These are phyloP conservation scores for Portunus trituberculatus DNA, from an alignment of 1,140 invertebrate genomes.

Conservation along the genomic window DNA sequence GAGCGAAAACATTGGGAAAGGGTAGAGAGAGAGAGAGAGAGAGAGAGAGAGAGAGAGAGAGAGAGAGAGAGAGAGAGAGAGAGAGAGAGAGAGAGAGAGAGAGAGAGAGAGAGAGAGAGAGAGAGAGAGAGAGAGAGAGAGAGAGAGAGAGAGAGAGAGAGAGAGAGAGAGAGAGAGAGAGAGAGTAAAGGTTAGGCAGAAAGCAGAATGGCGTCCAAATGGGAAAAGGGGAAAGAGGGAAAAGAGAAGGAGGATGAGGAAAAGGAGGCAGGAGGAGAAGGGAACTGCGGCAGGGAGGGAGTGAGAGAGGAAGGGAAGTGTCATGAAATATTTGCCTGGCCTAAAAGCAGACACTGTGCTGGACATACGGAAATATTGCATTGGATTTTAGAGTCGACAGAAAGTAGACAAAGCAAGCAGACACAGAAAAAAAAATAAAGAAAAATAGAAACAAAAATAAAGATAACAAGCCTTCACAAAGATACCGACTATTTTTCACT, in stretches of 20 bases:
- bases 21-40: background rate
- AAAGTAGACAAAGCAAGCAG: no score
- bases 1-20: background rate
- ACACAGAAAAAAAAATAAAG: no score
- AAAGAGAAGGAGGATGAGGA: background rate
- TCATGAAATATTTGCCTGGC: no score
- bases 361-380: no score
- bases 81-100: background rate
- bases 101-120: background rate
- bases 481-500: no score
- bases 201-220: no score
- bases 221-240: background rate
- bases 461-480: no score
- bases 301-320: no score
- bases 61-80: background rate
- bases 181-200: background rate
- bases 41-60: background rate
- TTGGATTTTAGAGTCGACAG: no score
- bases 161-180: background rate
- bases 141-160: no score
- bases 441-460: no score
- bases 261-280: background rate
- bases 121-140: background rate
- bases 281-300: background rate
- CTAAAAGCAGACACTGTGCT: no score